Percentiles rank a stretch among this genome's conserved stretches.
phyloP scores from a whole-genome alignment of 2,797 vertebrate genomes.

The Okamejei kenojei region DNA sequence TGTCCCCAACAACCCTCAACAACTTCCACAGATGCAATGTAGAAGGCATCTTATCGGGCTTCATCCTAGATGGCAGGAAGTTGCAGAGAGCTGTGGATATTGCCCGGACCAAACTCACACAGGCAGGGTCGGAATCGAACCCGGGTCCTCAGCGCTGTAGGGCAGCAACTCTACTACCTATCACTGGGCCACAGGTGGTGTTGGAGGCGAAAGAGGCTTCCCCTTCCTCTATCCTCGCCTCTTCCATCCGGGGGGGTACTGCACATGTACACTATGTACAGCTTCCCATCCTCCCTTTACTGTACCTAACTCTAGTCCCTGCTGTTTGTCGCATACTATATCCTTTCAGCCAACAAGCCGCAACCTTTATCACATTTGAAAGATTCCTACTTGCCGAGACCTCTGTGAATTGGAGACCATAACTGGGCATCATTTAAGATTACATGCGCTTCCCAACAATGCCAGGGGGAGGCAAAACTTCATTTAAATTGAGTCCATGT shows the following conservation, averaged over 20 bases:
- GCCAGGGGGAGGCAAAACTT: not conserved
- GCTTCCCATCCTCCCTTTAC: not conserved
- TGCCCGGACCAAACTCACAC: too few relatives aligned
- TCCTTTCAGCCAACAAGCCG: not conserved
- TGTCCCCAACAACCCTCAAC: too few relatives aligned
- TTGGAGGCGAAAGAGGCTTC: too few relatives aligned
- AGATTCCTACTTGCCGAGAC: too few relatives aligned
- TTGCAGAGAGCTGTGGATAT: too few relatives aligned
- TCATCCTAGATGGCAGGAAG: too few relatives aligned
- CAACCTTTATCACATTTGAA: not conserved
- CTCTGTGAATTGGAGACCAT: not conserved
- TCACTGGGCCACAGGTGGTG: too few relatives aligned
- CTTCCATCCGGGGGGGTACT: not conserved
- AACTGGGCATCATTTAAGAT: not conserved
- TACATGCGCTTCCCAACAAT: not conserved
- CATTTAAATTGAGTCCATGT: not conserved
- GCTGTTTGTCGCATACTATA: not conserved
- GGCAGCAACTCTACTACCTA: too few relatives aligned
- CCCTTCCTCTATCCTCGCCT: not conserved
- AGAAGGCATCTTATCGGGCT: too few relatives aligned
- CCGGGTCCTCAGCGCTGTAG: too few relatives aligned
- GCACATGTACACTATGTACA: not conserved
- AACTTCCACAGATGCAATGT: too few relatives aligned
- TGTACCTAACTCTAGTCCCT: not conserved
- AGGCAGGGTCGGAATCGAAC: too few relatives aligned